Evolutionary conservation across 2,113 vertebrate species (phyloP), one percentile per base, ranked within the genome.

Genomic region (Equus quagga): DNA sequence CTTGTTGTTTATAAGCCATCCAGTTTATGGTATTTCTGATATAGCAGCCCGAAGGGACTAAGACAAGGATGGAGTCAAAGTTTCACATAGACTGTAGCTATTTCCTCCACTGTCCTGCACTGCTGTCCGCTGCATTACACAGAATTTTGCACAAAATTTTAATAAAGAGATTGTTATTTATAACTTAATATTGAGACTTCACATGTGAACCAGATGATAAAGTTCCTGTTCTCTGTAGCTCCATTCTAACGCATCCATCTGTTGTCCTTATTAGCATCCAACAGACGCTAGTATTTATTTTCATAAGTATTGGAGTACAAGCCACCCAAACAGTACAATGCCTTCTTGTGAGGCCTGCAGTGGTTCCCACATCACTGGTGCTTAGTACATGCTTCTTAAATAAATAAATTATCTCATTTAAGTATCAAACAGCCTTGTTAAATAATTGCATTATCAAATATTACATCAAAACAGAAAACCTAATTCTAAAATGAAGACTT

Each of bases 401-500:
- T 65, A 86, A 76, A 64, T 67, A 83, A 83, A 65, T 78, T 62
- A 86, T 41, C 28, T 86, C 41, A 81, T 10, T 65, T 94, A 72
- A 95, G 15, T 12, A 85, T 85, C 33, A 91, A 94, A 54, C 14
- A 81, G 28, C 10, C 2, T 46, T 41, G 1, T 49, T 82, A 49
- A 14, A 56, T 49, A 58, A 76, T 1, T 44, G 2, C 31, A 26
- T 76, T 82, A 60, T 76, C n/a, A 70, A 95, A 85, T 65, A 88
- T 75, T 67, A 67, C 18, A 84, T 70, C 92, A 51, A 70, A 85
- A 49, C 3, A 54, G 28, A 87, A 93, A 73, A 84, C 0, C 13
- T 91, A n/a, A 56, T 69, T 70, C 12, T 75, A 73, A 80, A 97
- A 87, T 87, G 13, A 94, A 75, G 31, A 8, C n/a, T 91, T 72